Evolutionary conservation across 2,113 vertebrate species (phyloP), one percentile per base, ranked within the genome.

Genomic region (Datnioides undecimradiatus): DNA sequence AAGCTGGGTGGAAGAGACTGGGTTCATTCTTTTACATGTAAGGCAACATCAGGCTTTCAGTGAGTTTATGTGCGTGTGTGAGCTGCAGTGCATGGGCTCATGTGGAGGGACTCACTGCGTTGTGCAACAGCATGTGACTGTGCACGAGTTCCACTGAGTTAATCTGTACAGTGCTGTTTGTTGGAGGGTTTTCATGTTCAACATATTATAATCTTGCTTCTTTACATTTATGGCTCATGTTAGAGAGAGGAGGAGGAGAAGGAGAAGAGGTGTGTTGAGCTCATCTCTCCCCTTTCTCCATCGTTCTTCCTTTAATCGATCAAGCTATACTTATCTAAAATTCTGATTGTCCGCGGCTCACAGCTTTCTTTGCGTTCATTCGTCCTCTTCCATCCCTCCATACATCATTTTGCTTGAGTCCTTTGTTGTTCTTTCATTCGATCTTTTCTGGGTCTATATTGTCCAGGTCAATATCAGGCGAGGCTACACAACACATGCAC

Each of bases 391-490:
- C 1, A 40, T 67, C 40, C 19, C 8, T 9, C 41, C 1, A 5
- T 58, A 48, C 27, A 38, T 29, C 21, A 8, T 46, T 48, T 67
- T 27, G 25, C 17, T 21, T 0, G 2, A 62, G 41, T 48, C 21
- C 45, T 77, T 41, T 48, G 40, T 55, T 16, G 29, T 8, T 29
- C 21, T 8, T 10, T 94, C 83, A 95, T 33, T 93, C 76, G 0
- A 85, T 76, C 87, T 95, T 95, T 2, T 83, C 88, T 0, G 49
- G 74, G 64, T 95, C 90, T 7, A 90, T 51, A 77, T 95, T 94
- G 90, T 95, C 95, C 69, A 95, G 91, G 84, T 95, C 95, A 40
- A 95, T 89, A 58, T 90, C 92, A 0, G 92, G 76, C 0, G 95
- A 93, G 5, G 93, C 83, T 75, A 91, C 57, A 11, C 95, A 96